phyloP scores from a whole-genome alignment of 1,140 invertebrate genomes.

The Meloidogyne exigua region DNA sequence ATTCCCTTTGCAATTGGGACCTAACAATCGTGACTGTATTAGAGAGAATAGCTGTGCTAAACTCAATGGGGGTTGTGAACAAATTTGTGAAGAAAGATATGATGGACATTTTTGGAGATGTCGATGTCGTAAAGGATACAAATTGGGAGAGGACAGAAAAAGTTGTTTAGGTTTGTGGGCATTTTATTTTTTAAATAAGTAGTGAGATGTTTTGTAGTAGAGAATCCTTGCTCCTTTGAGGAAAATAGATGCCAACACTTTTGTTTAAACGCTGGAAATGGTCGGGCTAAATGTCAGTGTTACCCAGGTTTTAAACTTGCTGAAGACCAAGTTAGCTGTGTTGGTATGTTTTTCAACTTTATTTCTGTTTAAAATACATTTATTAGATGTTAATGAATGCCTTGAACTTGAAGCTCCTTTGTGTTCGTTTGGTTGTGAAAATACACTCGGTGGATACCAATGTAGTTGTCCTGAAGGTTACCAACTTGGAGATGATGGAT shows the following conservation, averaged over 20 bases:
- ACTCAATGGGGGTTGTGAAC: slow-evolving; percentile 48
- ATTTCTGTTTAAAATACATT: background rate
- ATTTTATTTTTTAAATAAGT: background rate
- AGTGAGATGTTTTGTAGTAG: slow-evolving; percentile 35
- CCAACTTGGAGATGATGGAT: slow-evolving; percentile 54
- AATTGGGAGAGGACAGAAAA: slow-evolving; percentile 25
- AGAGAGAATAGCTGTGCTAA: slow-evolving; percentile 44
- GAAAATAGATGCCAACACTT: slow-evolving; percentile 33
- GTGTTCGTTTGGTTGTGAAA: slow-evolving; percentile 71
- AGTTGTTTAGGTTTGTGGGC: background rate
- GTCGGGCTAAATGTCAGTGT: slow-evolving; percentile 68
- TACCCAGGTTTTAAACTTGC: slow-evolving; percentile 64
- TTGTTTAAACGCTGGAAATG: slow-evolving; percentile 64
- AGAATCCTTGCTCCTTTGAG: slow-evolving; percentile 37
- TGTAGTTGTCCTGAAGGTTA: slow-evolving; percentile 74
- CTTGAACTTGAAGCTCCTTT: slow-evolving; percentile 20
- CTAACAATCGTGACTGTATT: slow-evolving; percentile 43
- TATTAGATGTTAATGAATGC: slow-evolving; percentile 58
- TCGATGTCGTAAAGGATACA: slow-evolving; percentile 23
- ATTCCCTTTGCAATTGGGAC: slow-evolving; percentile 23
- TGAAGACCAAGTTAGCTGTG: slow-evolving; percentile 62
- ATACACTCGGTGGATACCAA: slow-evolving; percentile 82
- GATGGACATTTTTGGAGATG: slow-evolving; percentile 64
- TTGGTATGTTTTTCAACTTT: slow-evolving; percentile 61
- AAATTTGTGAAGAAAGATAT: slow-evolving; percentile 56